A percentile compares a stretch with the other conserved stretches of the same genome.
Evolutionary conservation across 2,113 vertebrate genomes (phyloP).

Genomic region (Callithrix jacchus): DNA sequence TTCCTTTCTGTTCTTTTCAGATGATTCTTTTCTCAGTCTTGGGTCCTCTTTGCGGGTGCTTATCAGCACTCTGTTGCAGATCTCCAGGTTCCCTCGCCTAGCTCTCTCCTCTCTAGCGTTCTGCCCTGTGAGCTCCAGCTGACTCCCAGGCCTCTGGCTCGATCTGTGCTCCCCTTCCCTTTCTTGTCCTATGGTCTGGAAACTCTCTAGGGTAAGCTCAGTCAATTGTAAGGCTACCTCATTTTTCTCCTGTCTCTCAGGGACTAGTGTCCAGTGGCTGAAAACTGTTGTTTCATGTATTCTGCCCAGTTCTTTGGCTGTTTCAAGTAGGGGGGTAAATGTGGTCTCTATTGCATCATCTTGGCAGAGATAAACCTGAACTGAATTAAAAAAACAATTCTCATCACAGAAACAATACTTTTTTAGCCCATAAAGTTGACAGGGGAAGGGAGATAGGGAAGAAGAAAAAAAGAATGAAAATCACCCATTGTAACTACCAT

Average conservation of each 20-base stretch:
- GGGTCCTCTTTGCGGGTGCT: background rate
- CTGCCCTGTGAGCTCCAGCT: background rate
- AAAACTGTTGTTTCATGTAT: background rate
- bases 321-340: background rate
- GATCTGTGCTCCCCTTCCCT: background rate
- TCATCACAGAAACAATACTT: background rate
- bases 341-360: background rate
- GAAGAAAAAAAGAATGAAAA: background rate
- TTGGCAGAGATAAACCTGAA: background rate
- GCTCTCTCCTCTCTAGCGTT: background rate
- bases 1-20: background rate
- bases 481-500: background rate
- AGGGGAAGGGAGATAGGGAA: background rate
- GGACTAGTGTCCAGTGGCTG: background rate
- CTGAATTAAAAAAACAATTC: background rate
- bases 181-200: background rate
- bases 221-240: background rate
- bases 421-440: background rate
- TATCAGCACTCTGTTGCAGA: background rate
- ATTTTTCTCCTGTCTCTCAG: background rate
- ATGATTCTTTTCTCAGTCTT: background rate
- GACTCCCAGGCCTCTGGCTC: background rate
- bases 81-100: background rate
- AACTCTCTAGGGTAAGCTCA: background rate
- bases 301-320: background rate